Base-by-base conservation (phyloP, 2,113 vertebrate species). In the Symphodus melops region DNA sequence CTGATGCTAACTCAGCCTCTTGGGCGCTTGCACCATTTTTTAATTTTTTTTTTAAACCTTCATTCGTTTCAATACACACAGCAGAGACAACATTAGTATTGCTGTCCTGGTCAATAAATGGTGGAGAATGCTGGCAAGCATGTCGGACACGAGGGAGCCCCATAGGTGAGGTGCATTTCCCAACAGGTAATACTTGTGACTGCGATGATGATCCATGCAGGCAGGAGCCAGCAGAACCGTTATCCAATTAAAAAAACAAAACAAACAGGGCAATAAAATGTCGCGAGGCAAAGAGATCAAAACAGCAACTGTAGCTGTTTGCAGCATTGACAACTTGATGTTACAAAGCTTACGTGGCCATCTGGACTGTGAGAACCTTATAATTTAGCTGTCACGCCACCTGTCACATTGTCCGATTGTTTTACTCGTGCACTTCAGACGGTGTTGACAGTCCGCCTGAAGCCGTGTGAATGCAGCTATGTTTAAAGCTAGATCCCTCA, bases 1-100 rank as follows among this genome's bases (percentile, higher is more conserved):
- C 46, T 37, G 56, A 74, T 76, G 61, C 60, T 73, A 68, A 73
- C 62, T 20, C 48, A 68, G 36, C 21, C 56, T 66, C 77, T 65
- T 19, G 28, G 61, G 57, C 49, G 33, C 21, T 54, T 72, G 61
- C 36, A 19, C 33, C 20, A 10, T 77, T 79, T 65, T 57, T 82
- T 77, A 23, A 10, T 77, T 79, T 65, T 57, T 82, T 77, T 75
- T 16, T 36, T 58, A 14, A 53, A 52, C 13, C 21, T 48, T 36
- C 52, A 44, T 57, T 71, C 14, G 53, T 69, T 52, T 58, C 20
- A 64, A 39, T 1, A 23, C 37, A 53, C 70, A 51, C 63, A 54
- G 23, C 9, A 53, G 74, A 23, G 75, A 55, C 44, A 63, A 48
- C 55, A 17, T 42, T 36, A 13, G 44, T 51, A 17, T 12, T 55